Conservation (phyloP, 2,888 invertebrate species). For the Leptinotarsa rubiginosa region DNA sequence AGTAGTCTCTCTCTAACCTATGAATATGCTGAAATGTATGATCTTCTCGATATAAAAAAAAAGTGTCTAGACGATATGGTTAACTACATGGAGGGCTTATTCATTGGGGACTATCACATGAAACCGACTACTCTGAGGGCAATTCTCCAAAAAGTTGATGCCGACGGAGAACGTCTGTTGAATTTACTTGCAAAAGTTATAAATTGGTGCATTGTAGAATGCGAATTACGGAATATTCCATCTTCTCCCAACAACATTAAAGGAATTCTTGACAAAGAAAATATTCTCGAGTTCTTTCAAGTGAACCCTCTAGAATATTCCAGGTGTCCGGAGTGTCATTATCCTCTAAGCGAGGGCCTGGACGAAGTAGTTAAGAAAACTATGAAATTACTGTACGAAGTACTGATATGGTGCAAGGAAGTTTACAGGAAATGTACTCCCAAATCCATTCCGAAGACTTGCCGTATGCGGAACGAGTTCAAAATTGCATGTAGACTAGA, state of each 20-base stretch:
- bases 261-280: slow-evolving; percentile 45
- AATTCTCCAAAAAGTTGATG: slow-evolving; percentile 60
- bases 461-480: slow-evolving; percentile 46
- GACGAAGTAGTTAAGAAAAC: slow-evolving; percentile 45
- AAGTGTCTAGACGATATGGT: slow-evolving; percentile 70
- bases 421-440: slow-evolving; percentile 21
- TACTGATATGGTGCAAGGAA: slow-evolving; percentile 40
- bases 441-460: slow-evolving; percentile 38
- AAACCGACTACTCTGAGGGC: slow-evolving; percentile 67
- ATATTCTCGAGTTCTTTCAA: slow-evolving; percentile 48
- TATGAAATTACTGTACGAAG: slow-evolving; percentile 39
- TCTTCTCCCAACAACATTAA: slow-evolving; percentile 65
- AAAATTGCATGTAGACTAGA: slow-evolving; percentile 55
- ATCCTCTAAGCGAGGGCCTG: slow-evolving; percentile 41
- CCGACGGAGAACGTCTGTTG: slow-evolving; percentile 22
- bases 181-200: slow-evolving; percentile 62
- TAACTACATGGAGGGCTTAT: slow-evolving; percentile 70
- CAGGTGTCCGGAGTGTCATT: slow-evolving; percentile 43
- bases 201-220: slow-evolving; percentile 70
- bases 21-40: slow-evolving; percentile 74
- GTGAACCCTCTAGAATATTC: slow-evolving; percentile 43
- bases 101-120: slow-evolving; percentile 68
- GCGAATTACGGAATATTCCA: slow-evolving; percentile 63
- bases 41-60: slow-evolving; percentile 68
- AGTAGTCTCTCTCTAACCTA: slow-evolving; percentile 72